Base-by-base conservation (phyloP, 2,113 vertebrate species). In the Halichoeres trimaculatus region DNA sequence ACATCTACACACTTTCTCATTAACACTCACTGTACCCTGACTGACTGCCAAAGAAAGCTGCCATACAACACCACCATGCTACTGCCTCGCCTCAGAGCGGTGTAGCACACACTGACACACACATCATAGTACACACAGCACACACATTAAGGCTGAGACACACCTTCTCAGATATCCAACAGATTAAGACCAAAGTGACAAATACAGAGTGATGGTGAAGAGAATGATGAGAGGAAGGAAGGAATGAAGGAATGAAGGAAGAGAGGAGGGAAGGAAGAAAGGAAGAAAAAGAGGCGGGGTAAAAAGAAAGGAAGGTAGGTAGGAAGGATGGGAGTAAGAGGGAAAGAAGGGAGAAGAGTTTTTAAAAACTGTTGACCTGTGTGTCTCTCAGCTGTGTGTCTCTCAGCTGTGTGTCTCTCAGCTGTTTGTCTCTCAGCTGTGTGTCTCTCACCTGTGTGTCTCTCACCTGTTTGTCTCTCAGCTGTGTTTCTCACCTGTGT, bases 1-100 rank as follows among this genome's bases (percentile, higher is more conserved):
- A 51, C 54, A 51, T 40, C 53, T 41, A 57, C 38, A 83, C 26
- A 41, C 47, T 43, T 65, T 70, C 83, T 86, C 76, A 83, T 84
- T 77, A 85, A 69, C 70, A 7, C 43, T 74, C 58, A 38, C 68
- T 74, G 69, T 76, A 14, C 67, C 84, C 45, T 78, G 65, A 47
- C 19, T 71, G 55, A 73, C 45, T 3, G 71, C 40, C 59, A 70
- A 81, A 89, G 77, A 91, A 92, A 89, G 82, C 58, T 13, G 74
- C 84, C 65, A 80, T 74, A 81, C 55, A 71, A 66, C 78, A 76
- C 78, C 57, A 64, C 58, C 60, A 69, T 83, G 83, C 20, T 63
- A 86, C 24, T 19, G 75, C 84, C 85, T 85, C 77, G 14, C 83
- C 85, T 70, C 45, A 72, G 58, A 68, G 68, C 24, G 13, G 69